Evolutionary conservation across 2,888 invertebrate species (phyloP).

Genomic region (Drosophila neutralis): DNA sequence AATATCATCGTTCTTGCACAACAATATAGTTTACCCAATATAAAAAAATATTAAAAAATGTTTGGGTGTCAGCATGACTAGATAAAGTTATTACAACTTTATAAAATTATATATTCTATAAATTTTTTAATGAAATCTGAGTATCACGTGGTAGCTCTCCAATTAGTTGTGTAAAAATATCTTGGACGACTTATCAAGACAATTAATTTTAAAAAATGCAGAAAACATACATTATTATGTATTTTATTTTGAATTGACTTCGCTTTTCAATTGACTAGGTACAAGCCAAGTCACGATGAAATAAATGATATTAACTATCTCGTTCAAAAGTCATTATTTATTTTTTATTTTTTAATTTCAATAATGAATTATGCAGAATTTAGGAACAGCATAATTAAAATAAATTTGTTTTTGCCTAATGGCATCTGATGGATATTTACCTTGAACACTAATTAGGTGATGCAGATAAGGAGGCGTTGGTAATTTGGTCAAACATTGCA

Average conservation of each 20-base stretch:
- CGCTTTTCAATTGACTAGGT: no score
- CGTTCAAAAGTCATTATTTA: background rate
- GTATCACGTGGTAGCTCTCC: background rate
- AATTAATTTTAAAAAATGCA: no score
- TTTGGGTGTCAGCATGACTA: background rate
- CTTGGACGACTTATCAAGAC: no score
- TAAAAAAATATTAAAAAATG: background rate
- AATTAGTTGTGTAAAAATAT: background rate
- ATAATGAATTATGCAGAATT: background rate
- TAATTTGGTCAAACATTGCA: constrained; percentile 79
- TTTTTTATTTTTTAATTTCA: background rate
- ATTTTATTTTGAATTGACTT: no score
- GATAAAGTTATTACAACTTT: background rate
- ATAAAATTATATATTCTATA: background rate
- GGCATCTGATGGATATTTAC: constrained; percentile 79
- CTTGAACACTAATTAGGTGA: constrained; percentile 87
- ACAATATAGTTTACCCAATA: background rate
- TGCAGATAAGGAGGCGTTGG: constrained; percentile 83
- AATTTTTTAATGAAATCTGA: background rate
- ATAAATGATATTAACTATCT: background rate
- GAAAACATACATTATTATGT: no score
- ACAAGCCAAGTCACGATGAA: background rate
- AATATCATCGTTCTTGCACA: background rate
- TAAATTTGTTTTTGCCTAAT: background rate
- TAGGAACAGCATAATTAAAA: background rate